A percentile compares a stretch with the other conserved stretches of the same genome.
phyloP scores from a whole-genome alignment of 2,113 vertebrate species.

The Cyprinodon brontotheroides region DNA sequence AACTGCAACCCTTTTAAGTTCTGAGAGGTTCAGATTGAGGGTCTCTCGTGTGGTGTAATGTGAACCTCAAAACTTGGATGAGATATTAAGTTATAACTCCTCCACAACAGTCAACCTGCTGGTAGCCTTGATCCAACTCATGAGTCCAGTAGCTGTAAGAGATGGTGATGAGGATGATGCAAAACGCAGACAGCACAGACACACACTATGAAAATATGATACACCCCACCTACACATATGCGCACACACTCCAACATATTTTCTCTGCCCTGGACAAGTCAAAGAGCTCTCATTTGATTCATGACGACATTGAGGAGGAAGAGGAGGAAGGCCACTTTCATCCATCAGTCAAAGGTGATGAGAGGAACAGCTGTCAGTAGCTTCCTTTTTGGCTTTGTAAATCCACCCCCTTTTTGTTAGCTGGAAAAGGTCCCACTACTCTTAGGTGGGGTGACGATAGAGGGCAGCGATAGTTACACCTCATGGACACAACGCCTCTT shows the following conservation, averaged over 20 bases:
- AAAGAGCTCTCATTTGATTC: conserved; percentile 25
- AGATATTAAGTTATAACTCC: conserved; percentile 48
- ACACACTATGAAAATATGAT: conserved; percentile 7
- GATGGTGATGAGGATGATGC: conserved; percentile 35
- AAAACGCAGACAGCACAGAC: conserved; percentile 22
- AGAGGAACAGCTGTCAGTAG: conserved; percentile 71
- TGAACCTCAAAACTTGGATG: conserved; percentile 48
- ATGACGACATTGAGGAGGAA: conserved; percentile 37
- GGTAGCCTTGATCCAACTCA: conserved; percentile 44
- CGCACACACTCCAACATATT: conserved; percentile 5
- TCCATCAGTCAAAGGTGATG: conserved; percentile 52
- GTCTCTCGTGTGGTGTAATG: conserved; percentile 49
- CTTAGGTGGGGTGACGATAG: neutral
- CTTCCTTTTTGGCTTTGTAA: conserved; percentile 59
- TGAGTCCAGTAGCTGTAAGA: conserved; percentile 17
- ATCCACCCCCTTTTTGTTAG: conserved; percentile 10
- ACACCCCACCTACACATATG: neutral
- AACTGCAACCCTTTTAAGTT: conserved; percentile 28
- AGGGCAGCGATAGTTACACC: neutral
- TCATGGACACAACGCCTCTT: neutral
- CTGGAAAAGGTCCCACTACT: conserved; percentile 19
- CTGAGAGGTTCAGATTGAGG: conserved; percentile 11
- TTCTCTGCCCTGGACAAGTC: conserved; percentile 34
- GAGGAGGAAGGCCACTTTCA: conserved; percentile 30
- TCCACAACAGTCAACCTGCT: conserved; percentile 47